Conservation (phyloP, 2,797 vertebrate genomes). For the Tenualosa ilisha region DNA sequence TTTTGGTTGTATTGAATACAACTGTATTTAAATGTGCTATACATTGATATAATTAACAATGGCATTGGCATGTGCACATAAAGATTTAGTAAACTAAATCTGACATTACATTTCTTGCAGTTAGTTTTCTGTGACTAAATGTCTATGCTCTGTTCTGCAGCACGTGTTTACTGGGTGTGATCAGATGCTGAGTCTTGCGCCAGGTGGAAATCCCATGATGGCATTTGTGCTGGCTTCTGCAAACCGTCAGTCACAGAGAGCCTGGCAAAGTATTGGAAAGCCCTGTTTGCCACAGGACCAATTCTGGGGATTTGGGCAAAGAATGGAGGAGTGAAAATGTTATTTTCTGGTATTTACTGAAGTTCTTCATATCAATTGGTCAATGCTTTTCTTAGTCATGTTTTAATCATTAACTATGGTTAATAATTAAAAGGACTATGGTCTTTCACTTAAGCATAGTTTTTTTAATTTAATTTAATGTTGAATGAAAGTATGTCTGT, state of each 20-base stretch:
- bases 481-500: not conserved
- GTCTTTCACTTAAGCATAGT: not conserved
- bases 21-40: too few relatives aligned
- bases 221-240: slow-evolving; percentile 54
- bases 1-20: not conserved
- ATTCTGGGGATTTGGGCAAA: slow-evolving; percentile 41
- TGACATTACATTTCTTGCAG: too few relatives aligned
- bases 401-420: too few relatives aligned
- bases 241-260: slow-evolving; percentile 32
- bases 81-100: too few relatives aligned
- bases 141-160: slow-evolving; percentile 31
- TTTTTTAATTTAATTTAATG: not conserved
- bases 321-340: slow-evolving; percentile 26
- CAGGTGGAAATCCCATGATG: slow-evolving; percentile 58
- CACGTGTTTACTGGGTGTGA: slow-evolving; percentile 36
- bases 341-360: not conserved
- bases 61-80: too few relatives aligned
- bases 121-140: not conserved
- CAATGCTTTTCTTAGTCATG: not conserved
- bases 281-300: slow-evolving; percentile 23
- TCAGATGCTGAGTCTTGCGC: slow-evolving; percentile 44
- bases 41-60: too few relatives aligned
- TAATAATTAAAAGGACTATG: too few relatives aligned
- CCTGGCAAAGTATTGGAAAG: not conserved
- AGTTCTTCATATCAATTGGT: not conserved